Evolutionary conservation across 1,140 invertebrate genomes (phyloP), one percentile per base, ranked within the genome.

Genomic region (Megathymus violae): DNA sequence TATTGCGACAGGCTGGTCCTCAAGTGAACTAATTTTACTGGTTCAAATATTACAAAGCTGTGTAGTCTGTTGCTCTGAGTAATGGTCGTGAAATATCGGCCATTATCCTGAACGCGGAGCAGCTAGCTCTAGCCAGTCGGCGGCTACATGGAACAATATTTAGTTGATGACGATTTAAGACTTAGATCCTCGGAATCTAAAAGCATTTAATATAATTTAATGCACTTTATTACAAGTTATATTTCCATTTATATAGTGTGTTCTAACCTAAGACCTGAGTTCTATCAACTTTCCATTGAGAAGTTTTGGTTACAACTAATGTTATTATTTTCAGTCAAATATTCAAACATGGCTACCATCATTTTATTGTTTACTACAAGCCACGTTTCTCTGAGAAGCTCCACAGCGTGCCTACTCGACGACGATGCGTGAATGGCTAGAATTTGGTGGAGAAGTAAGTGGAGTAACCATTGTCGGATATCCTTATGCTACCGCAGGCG

Each of bases 41-140:
- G 27, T 31, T 31, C 27, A 31, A 31, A 36, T 36, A 36, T 36
- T 36, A 36, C 34, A 1, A 36, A 36, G 46, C 38, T 17, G 46
- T 44, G 46, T 46, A 46, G 46, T 16, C 41, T 44, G 25, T 48
- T 36, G 56, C 48, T 13, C 34, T 58, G 59, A 64, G 61, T 70
- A 65, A 70, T 66, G 61, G 64, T 51, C 47, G 50, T 63, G 44
- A 66, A 70, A 70, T 70, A 70, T 62, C 41, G 43, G 47, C 64
- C 38, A 64, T 70, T 70, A 66, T 66, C 41, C 52, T 36, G 34
- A 62, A 44, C 40, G 5, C 44, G 38, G 19, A 22, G 19, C 51
- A 11, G 34, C 51, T 34, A 43, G 46, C 31, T 25, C 19, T 31
- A 27, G 19, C 46, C 27, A 31, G 46, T 31, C 15, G 27, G 25